These are phyloP conservation scores for Styela clava DNA, from an alignment of 23 tunicate species.

Conservation along the genomic window DNA sequence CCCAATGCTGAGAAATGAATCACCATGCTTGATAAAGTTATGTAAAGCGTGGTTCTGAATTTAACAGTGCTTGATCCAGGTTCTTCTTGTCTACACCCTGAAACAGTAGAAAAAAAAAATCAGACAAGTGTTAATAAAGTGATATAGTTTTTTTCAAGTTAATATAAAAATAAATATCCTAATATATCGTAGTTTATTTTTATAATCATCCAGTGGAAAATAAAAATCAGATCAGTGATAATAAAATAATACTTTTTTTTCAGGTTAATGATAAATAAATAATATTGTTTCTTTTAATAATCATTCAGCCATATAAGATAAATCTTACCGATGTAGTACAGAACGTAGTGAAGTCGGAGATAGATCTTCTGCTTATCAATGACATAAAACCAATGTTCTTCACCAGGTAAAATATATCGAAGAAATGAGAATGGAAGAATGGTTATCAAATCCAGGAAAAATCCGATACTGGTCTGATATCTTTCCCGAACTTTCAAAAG, in stretches of 20 bases:
- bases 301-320: too few relatives aligned
- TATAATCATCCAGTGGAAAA: too few relatives aligned
- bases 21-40: conserved; percentile 35
- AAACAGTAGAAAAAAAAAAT: too few relatives aligned
- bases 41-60: conserved; percentile 63
- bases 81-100: too few relatives aligned
- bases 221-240: too few relatives aligned
- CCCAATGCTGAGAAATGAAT: conserved; percentile 81
- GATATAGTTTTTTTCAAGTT: too few relatives aligned
- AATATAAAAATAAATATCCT: too few relatives aligned
- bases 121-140: too few relatives aligned
- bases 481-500: conserved; percentile 47
- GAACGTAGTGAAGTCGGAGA: conserved; percentile 64
- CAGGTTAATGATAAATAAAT: too few relatives aligned
- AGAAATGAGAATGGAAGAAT: conserved; percentile 40
- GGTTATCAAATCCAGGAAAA: conserved; percentile 58
- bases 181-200: too few relatives aligned
- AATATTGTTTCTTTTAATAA: too few relatives aligned
- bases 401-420: conserved; percentile 34
- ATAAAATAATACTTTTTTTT: too few relatives aligned
- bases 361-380: conserved; percentile 47
- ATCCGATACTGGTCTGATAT: conserved; percentile 59
- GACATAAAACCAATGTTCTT: conserved; percentile 37
- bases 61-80: conserved; percentile 78
- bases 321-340: conserved; percentile 65